Evolutionary conservation across 2,888 invertebrate genomes (phyloP).

Genomic region (Silvanus unidentatus): DNA sequence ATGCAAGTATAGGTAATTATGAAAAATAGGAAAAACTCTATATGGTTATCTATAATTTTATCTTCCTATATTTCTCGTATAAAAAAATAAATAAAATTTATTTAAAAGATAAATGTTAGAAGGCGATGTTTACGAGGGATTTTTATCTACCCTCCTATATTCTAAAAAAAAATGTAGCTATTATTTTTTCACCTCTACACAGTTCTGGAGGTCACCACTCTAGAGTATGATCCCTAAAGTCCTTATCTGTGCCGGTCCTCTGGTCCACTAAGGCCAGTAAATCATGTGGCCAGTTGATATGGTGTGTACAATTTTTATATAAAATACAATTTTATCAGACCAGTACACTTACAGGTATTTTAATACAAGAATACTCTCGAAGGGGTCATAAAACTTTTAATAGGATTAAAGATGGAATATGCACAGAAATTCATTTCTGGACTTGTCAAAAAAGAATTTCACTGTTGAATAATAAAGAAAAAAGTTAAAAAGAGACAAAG

Average conservation of each 20-base stretch:
- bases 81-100: constrained; percentile 13
- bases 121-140: constrained; percentile 24
- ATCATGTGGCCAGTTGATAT: constrained; percentile 12
- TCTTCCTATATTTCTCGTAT: too few relatives aligned
- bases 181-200: constrained; percentile 38
- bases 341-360: neutral
- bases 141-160: constrained; percentile 34
- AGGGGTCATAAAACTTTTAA: too few relatives aligned
- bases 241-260: constrained; percentile 19
- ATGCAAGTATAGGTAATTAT: too few relatives aligned
- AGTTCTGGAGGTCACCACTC: constrained; percentile 9
- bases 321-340: neutral
- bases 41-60: too few relatives aligned
- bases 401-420: too few relatives aligned
- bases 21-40: too few relatives aligned
- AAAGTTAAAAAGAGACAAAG: too few relatives aligned
- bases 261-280: constrained; percentile 20
- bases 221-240: constrained; percentile 16
- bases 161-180: constrained; percentile 33
- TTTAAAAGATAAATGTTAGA: constrained; percentile 18
- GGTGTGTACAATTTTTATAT: neutral
- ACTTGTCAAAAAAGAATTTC: too few relatives aligned
- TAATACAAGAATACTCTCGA: neutral
- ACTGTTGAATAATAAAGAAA: too few relatives aligned
- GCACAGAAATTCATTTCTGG: too few relatives aligned